Evolutionary conservation across 2,113 vertebrate genomes (phyloP), one percentile per base, ranked within the genome.

Genomic region (Coturnix japonica): DNA sequence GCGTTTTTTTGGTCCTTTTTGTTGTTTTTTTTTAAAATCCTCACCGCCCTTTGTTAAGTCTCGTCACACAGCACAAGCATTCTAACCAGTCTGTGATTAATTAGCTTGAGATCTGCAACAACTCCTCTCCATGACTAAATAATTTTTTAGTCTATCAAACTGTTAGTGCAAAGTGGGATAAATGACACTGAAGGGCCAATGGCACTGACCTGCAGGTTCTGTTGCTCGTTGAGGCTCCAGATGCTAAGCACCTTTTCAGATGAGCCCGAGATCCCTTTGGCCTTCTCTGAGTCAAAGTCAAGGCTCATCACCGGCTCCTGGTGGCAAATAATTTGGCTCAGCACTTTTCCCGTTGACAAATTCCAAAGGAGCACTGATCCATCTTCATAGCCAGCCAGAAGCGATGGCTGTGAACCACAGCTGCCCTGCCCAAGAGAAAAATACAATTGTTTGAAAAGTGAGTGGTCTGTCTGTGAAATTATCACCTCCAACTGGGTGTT

Each of bases 291-390:
- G 96, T 99, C 98, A 96, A 99, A 98, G 97, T 98, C 98, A 97
- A 99, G 98, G 96, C 98, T 98, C 98, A 99, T 99, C 96, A 99
- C 94, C 7, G 99, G 98, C 95, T 99, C 99, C 22, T 97, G 95
- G 93, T 99, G 98, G 97, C 97, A 98, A 91, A 94, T 73, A 41
- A 98, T 89, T 25, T 76, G 97, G 96, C 98, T 98, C 96, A 98
- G 90, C 1, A 65, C 87, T 95, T 96, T 98, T 94, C 98, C 97
- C 95, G 94, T 97, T 17, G 98, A 97, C 91, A 99, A 71, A 86
- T 98, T 98, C 99, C 99, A 99, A 81, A 99, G 98, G 91, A 97
- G 73, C 90, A 99, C 94, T 4, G 98, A 99, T 81, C 99, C 99
- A 3, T 99, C 98, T 97, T 99, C 99, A 20, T 99, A 99, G 74